Evolutionary conservation across 1,140 invertebrate species (phyloP), one percentile per base, ranked within the genome.

Genomic region (Sinella curviseta): DNA sequence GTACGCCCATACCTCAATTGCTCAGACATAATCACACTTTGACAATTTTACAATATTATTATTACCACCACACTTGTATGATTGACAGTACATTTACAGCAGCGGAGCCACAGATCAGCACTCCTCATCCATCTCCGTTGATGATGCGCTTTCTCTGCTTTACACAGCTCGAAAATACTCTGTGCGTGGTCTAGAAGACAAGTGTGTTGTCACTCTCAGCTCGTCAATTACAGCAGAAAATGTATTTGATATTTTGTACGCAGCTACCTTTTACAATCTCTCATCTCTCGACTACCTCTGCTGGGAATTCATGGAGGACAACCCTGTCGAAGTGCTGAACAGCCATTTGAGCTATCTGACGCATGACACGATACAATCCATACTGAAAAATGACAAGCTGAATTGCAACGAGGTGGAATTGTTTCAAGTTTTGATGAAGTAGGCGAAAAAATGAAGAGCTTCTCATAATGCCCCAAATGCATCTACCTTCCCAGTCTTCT

Each of bases 181-280:
- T 28, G 76, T 82, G 48, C 28, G 74, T 33, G 78, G 67, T 33
- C 73, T 82, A 31, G 81, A 82, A 57, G 78, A 79, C 74, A 55
- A 34, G 30, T 82, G 81, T 57, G 26, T 75, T 35, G 36, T 78
- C 0, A 65, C 74, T 60, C 36, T 82, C 39, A 57, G 81, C 31
- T 77, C 57, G 26, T 48, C 67, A 34, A 54, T 82, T 17, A 36
- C 67, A 0, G 34, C 26, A 67, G 81, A 82, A 65, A 82, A 76
- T 82, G 78, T 82, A 1, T 77, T 82, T 54, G 81, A 79, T 33
- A 78, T 82, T 48, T 39, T 76, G 24, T 35, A 82, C 39, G 78
- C 78, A 16, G 70, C 81, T 0, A 48, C 77, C 20, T 36, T 77
- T 17, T 80, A 82, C 76, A 24, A 79, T 2, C 28, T 82, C n/a